Evolutionary conservation across 2,797 vertebrate species (phyloP).

Genomic region (Periparus ater): DNA sequence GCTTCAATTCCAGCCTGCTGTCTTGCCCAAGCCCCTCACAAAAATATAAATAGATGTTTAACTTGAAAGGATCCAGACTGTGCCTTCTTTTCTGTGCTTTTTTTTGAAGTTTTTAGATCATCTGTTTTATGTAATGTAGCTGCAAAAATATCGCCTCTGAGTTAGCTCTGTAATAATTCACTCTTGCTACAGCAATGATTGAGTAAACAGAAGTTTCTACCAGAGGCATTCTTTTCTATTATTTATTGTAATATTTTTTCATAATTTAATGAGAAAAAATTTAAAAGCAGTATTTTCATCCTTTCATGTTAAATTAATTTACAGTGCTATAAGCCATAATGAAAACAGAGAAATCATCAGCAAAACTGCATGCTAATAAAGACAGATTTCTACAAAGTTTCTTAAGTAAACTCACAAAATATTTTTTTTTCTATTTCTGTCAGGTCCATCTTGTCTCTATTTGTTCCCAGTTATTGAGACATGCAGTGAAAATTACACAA

Average conservation of each 20-base stretch:
- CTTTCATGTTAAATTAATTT: constrained; percentile 82
- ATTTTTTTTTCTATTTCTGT: constrained; percentile 24
- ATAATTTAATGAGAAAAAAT: constrained; percentile 78
- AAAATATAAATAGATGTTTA: constrained; percentile 42
- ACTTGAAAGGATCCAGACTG: constrained; percentile 66
- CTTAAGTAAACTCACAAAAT: constrained; percentile 56
- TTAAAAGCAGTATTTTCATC: constrained; percentile 78
- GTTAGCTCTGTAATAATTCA: constrained; percentile 75
- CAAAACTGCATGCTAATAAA: constrained; percentile 75
- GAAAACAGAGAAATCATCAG: constrained; percentile 73
- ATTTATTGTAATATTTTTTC: constrained; percentile 77
- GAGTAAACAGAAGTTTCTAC: constrained; percentile 75
- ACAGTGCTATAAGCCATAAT: constrained; percentile 72
- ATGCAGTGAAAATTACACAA: constrained; percentile 31
- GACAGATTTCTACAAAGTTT: constrained; percentile 70
- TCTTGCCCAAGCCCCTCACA: background rate
- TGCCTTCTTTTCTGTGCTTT: constrained; percentile 6
- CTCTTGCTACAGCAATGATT: constrained; percentile 68
- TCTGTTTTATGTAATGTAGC: constrained; percentile 72
- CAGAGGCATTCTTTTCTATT: constrained; percentile 78
- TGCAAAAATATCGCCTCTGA: constrained; percentile 70
- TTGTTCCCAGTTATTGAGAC: constrained; percentile 47
- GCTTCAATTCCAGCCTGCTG: constrained; percentile 30
- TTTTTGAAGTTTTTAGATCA: constrained; percentile 69
- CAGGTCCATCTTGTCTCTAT: constrained; percentile 39